These are phyloP conservation scores for Tolmerus cingulatus DNA, from an alignment of 2,888 invertebrate species.

Conservation along the genomic window DNA sequence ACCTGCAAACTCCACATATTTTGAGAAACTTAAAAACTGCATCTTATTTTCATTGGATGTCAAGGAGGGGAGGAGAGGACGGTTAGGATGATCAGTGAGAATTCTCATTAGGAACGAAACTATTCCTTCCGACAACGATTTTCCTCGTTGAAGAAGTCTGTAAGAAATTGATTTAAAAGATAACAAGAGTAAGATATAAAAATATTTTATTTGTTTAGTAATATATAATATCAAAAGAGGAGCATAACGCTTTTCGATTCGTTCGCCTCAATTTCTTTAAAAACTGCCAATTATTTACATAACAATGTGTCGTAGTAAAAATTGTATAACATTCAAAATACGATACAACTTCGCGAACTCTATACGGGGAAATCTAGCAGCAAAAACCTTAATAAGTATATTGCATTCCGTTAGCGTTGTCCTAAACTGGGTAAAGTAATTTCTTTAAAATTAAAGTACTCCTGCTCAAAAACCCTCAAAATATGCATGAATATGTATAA, in stretches of 20 bases:
- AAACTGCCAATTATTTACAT: constrained; percentile 20
- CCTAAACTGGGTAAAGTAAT: background rate
- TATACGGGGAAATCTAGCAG: background rate
- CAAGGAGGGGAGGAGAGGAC: background rate
- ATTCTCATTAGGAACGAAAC: background rate
- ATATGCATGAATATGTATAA: background rate
- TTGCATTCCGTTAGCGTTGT: constrained; percentile 6
- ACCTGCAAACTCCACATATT: background rate
- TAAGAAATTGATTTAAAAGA: background rate
- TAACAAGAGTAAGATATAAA: background rate
- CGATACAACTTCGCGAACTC: background rate
- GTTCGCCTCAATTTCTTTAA: background rate
- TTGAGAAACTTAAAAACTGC: background rate
- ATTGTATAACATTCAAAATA: constrained; percentile 4
- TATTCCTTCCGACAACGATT: background rate
- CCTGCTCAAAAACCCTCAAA: constrained; percentile 5
- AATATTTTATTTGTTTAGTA: constrained; percentile 27
- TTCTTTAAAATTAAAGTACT: constrained; percentile 5
- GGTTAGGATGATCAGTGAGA: background rate
- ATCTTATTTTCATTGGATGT: background rate
- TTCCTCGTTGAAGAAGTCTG: background rate
- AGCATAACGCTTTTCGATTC: background rate
- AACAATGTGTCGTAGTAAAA: constrained; percentile 13
- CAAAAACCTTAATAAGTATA: constrained; percentile 6
- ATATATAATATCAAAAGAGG: constrained; percentile 27